A percentile compares a stretch with the other conserved stretches of the same genome.
phyloP scores from a whole-genome alignment of 2,113 vertebrate genomes.

The Coryphaenoides rupestris region DNA sequence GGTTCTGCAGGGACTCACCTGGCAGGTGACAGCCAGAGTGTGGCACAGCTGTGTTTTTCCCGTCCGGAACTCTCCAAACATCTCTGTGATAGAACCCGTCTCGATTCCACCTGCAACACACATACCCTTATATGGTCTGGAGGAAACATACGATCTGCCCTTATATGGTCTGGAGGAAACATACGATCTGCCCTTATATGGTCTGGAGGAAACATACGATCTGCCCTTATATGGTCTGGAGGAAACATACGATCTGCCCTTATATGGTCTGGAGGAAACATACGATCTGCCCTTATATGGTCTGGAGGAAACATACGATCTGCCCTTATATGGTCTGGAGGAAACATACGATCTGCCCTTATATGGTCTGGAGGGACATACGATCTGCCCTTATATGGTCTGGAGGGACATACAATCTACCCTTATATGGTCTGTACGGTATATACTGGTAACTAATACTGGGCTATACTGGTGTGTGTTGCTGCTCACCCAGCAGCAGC shows the following conservation, averaged over 20 bases:
- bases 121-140: not conserved
- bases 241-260: constrained; percentile 8
- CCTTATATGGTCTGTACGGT: no score
- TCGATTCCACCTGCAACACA: constrained; percentile 86
- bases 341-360: not conserved
- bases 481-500: constrained; percentile 81
- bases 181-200: no score
- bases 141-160: not conserved
- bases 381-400: no score
- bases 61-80: constrained; percentile 97
- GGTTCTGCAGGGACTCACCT: constrained; percentile 68
- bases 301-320: not conserved
- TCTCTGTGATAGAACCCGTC: constrained; percentile 96
- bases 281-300: no score
- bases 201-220: no score
- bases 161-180: not conserved
- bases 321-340: no score
- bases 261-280: not conserved
- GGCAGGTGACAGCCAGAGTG: constrained; percentile 94
- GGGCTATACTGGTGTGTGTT: no score
- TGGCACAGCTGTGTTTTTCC: constrained; percentile 97
- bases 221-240: no score
- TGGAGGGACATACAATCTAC: no score
- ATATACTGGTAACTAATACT: no score
- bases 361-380: not conserved